phyloP scores from a whole-genome alignment of 2,797 vertebrate species.

The Sternarchorhynchus goeldii region DNA sequence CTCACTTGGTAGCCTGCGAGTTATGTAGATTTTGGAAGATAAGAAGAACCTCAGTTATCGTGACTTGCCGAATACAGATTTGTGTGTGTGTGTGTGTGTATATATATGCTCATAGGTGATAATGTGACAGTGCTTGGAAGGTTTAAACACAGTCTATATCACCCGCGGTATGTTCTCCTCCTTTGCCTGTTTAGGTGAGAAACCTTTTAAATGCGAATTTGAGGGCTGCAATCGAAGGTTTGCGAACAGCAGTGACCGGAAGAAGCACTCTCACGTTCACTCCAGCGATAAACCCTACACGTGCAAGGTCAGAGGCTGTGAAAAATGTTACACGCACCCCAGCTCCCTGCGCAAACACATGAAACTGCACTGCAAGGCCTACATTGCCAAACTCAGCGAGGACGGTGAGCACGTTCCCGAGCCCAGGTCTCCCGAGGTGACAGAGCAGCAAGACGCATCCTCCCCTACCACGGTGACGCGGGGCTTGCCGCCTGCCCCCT shows the following conservation, averaged over 20 bases:
- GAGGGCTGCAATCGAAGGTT: conserved; percentile 78
- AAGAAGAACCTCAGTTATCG: background rate
- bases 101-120: background rate
- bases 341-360: conserved; percentile 74
- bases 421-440: conserved; percentile 64
- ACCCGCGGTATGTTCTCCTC: conserved; percentile 61
- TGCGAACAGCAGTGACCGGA: conserved; percentile 77
- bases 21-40: background rate
- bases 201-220: conserved; percentile 82
- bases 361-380: conserved; percentile 77
- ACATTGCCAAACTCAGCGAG: conserved; percentile 64
- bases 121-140: conserved; percentile 17
- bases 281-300: conserved; percentile 75
- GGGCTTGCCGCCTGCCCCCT: conserved; percentile 56
- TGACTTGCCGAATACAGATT: background rate
- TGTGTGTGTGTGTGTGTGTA: too few species aligned
- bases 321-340: conserved; percentile 74
- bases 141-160: conserved; percentile 27
- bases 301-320: conserved; percentile 76
- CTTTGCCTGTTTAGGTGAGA: conserved; percentile 78
- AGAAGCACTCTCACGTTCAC: conserved; percentile 75
- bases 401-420: conserved; percentile 62
- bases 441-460: conserved; percentile 63
- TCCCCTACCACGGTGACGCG: conserved; percentile 56
- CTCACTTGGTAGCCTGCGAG: too few species aligned